Conservation (phyloP, 2,888 invertebrate genomes). For the Diadromus collaris region DNA sequence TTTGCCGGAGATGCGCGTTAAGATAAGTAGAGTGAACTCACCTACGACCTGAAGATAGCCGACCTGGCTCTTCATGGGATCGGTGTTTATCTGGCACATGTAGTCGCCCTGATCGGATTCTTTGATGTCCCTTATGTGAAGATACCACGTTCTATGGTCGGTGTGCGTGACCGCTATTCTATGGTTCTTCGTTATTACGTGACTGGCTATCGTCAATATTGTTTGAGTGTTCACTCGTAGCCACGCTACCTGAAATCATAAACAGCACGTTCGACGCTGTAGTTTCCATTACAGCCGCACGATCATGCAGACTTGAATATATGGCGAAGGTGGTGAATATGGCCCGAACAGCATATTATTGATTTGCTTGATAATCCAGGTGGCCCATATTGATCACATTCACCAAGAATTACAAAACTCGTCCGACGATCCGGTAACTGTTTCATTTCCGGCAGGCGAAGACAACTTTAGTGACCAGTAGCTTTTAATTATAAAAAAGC, state of each 20-base stretch:
- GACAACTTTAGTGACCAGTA: neutral
- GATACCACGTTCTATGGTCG: conserved; percentile 90
- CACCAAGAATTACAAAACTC: neutral
- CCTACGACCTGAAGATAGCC: conserved; percentile 86
- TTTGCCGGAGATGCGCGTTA: conserved; percentile 14
- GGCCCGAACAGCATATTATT: too few relatives aligned
- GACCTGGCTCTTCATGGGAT: conserved; percentile 88
- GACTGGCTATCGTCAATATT: conserved; percentile 92
- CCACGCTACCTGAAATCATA: conserved; percentile 90
- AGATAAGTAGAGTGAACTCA: conserved; percentile 77
- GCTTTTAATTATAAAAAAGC: neutral
- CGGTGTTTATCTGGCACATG: conserved; percentile 90
- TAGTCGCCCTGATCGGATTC: conserved; percentile 91
- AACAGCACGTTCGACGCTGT: conserved; percentile 16
- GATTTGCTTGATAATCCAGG: neutral
- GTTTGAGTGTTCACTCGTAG: conserved; percentile 94
- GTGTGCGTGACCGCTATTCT: conserved; percentile 90
- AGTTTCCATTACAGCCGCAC: neutral
- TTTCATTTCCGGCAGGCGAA: neutral
- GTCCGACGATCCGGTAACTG: neutral
- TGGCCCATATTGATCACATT: neutral
- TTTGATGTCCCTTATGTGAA: conserved; percentile 90
- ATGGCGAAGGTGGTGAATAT: neutral
- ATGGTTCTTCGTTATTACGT: conserved; percentile 95
- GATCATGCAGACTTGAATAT: too few relatives aligned